A percentile compares a stretch with the other conserved stretches of the same genome.
These are phyloP conservation scores for Coelopa frigida DNA, from an alignment of 1,140 invertebrate genomes.

Conservation along the genomic window DNA sequence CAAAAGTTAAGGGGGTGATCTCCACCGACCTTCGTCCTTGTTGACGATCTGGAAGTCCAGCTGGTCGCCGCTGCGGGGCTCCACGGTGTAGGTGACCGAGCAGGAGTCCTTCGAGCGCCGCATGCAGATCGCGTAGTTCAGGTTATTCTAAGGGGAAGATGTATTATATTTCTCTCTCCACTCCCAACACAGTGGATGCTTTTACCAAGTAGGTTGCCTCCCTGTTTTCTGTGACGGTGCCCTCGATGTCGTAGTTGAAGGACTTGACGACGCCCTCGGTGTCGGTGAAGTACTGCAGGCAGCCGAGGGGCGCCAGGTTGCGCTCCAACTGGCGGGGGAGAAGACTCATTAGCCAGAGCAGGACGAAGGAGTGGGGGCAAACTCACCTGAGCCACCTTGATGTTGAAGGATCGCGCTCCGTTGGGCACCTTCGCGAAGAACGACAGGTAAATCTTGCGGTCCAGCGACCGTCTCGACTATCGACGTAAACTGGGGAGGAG, in stretches of 20 bases:
- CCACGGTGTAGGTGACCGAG: conserved; percentile 57
- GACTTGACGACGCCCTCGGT: conserved; percentile 55
- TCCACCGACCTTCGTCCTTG: conserved; percentile 48
- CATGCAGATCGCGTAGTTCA: conserved; percentile 73
- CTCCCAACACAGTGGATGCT: too few species aligned
- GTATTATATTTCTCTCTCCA: too few species aligned
- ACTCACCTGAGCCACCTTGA: conserved; percentile 55
- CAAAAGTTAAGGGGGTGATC: conserved; percentile 26
- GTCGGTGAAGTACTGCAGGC: conserved; percentile 62
- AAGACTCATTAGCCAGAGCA: background rate
- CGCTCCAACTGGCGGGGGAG: conserved; percentile 19
- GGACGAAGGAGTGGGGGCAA: too few species aligned
- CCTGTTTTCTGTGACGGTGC: conserved; percentile 48
- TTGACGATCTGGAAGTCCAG: conserved; percentile 58
- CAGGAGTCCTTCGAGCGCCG: conserved; percentile 55
- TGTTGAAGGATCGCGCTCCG: conserved; percentile 52
- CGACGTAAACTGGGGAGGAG: conserved; percentile 56
- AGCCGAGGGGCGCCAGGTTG: conserved; percentile 51
- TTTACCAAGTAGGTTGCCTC: conserved; percentile 52
- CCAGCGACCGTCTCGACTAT: conserved; percentile 54
- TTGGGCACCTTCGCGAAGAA: conserved; percentile 53
- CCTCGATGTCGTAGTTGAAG: conserved; percentile 61
- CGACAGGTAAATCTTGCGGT: conserved; percentile 55
- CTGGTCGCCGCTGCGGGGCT: conserved; percentile 47
- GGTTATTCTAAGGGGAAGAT: conserved; percentile 66